These are phyloP conservation scores for Drosophila barbarae DNA, from an alignment of 2,888 invertebrate species.

Conservation along the genomic window DNA sequence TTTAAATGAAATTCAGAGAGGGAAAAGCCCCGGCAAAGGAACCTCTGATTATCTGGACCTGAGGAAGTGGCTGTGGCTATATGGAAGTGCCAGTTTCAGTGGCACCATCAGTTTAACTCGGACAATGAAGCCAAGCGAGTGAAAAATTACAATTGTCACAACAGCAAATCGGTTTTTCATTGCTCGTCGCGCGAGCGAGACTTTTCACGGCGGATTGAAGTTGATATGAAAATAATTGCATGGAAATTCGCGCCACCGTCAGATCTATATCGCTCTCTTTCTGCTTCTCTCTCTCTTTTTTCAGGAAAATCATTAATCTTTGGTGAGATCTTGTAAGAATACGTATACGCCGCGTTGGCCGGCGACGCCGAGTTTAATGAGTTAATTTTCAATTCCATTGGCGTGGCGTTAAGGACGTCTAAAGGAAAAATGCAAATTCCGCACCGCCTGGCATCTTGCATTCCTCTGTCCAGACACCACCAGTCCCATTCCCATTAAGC, in stretches of 20 bases:
- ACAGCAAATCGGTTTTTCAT: slow-evolving; percentile 72
- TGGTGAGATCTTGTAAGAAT: slow-evolving; percentile 39
- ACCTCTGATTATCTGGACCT: slow-evolving; percentile 26
- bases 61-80: slow-evolving; percentile 13
- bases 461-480: slow-evolving; percentile 2
- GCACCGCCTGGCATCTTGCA: slow-evolving; percentile 38
- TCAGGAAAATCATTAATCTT: slow-evolving; percentile 54
- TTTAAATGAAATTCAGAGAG: slow-evolving; percentile 54
- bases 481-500: neutral
- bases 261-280: slow-evolving; percentile 19
- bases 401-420: slow-evolving; percentile 45
- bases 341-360: slow-evolving; percentile 51
- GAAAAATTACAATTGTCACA: slow-evolving; percentile 75
- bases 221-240: slow-evolving; percentile 73
- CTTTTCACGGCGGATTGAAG: slow-evolving; percentile 61
- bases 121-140: slow-evolving; percentile 67
- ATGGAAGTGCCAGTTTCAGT: slow-evolving; percentile 10
- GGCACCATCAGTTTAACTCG: slow-evolving; percentile 34
- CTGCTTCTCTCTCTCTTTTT: neutral
- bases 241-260: slow-evolving; percentile 58
- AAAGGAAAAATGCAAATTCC: slow-evolving; percentile 60
- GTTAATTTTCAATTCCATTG: slow-evolving; percentile 75
- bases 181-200: slow-evolving; percentile 43
- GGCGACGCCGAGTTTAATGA: slow-evolving; percentile 58
- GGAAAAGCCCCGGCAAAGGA: slow-evolving; percentile 10